Base-by-base conservation (phyloP, 2,888 invertebrate genomes). In the Drosophila atripex region DNA sequence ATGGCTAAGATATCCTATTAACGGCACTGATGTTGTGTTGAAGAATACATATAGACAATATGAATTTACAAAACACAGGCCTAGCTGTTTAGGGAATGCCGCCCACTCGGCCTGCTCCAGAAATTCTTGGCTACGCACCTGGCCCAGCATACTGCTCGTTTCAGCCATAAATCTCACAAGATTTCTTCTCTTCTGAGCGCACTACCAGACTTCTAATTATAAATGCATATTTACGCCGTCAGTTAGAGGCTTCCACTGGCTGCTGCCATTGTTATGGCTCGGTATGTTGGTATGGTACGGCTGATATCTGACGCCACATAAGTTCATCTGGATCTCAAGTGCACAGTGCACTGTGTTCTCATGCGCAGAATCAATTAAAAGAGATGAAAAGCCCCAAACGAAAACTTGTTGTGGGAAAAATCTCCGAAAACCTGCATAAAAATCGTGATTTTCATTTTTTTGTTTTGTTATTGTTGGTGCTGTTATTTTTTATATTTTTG, bases 281-380 rank as follows among this genome's bases (percentile, higher is more conserved):
- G 11, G 21, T 28, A 50, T 56, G 49, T 53, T 65, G 58, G 43
- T 68, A 39, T 45, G 21, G 21, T 5, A 12, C 21, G 21, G 53
- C 38, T 49, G 46, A 70, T 85, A 78, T 78, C 82, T 73, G 63
- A 74, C 65, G 72, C 49, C 58, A 56, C 75, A 73, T 87, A 79
- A 85, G 86, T 86, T 85, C 86, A 87, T 83, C 87, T 80, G 82
- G 82, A 86, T 75, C 84, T 75, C 86, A 82, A 82, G 85, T 78
- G 79, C 77, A 82, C 70, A 54, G 39, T 57, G 72, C 64, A 32
- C 61, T 73, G 51, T 35, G 60, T 75, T 87, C 85, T 85, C 83
- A 87, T 74, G 79, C 73, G 68, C 71, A 68, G 55, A 85, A 84
- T 87, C 85, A 87, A 87, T 84, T 84, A 82, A 87, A 74, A 73